Evolutionary conservation across 2,888 invertebrate species (phyloP).

Genomic region (Tenthredo amoena): DNA sequence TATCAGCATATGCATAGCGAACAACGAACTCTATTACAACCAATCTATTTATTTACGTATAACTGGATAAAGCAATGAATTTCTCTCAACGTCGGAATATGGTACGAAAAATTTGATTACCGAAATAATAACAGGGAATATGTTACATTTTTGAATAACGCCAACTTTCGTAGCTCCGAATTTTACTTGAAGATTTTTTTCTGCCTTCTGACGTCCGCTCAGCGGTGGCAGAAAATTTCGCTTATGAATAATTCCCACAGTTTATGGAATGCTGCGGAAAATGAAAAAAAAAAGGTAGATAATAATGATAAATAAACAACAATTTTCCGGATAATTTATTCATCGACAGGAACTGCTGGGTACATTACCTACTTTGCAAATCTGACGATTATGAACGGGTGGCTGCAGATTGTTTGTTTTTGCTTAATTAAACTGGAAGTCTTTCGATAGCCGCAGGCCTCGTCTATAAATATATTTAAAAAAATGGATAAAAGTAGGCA

Average conservation of each 20-base stretch:
- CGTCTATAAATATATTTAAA: background rate
- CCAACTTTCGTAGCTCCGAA: background rate
- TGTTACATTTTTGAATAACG: background rate
- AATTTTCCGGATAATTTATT: slow-evolving; percentile 14
- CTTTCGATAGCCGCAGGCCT: background rate
- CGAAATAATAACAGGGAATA: background rate
- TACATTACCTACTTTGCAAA: background rate
- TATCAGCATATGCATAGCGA: background rate
- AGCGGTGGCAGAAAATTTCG: background rate
- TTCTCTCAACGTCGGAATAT: background rate
- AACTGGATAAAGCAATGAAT: background rate
- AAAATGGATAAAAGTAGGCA: background rate
- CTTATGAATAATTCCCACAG: background rate
- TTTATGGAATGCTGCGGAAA: background rate
- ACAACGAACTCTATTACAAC: slow-evolving; percentile 17
- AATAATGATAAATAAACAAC: background rate
- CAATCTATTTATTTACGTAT: background rate
- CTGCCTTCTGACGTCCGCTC: background rate
- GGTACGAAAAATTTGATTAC: background rate
- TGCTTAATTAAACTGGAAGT: background rate
- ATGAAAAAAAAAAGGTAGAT: background rate
- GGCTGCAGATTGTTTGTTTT: too few relatives aligned
- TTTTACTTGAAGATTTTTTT: background rate
- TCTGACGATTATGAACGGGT: background rate
- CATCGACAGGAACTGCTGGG: background rate